Evolutionary conservation across 2,888 invertebrate genomes (phyloP).

Genomic region (Chrysotoxum bicinctum): DNA sequence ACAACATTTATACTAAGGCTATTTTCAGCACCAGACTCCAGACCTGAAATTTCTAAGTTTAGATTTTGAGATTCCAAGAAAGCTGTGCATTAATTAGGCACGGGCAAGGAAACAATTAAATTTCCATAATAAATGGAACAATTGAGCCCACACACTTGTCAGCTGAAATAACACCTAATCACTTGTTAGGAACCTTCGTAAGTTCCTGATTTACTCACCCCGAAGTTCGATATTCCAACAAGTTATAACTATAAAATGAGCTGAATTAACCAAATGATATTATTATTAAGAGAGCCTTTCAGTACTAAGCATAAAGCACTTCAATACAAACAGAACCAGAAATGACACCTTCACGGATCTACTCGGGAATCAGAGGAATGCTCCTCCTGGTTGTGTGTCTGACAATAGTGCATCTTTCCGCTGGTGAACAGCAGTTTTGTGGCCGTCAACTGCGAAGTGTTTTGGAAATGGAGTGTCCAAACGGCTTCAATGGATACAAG

Average conservation of each 20-base stretch:
- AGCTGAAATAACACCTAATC: conserved; percentile 40
- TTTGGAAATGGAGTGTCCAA: conserved; percentile 27
- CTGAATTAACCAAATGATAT: background rate
- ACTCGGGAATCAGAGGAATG: background rate
- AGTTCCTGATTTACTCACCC: background rate
- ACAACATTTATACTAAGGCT: too few relatives aligned
- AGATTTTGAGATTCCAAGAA: too few relatives aligned
- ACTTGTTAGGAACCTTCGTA: background rate
- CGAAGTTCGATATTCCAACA: background rate
- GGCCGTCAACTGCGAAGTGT: background rate
- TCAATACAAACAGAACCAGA: too few relatives aligned
- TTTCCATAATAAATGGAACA: conserved; percentile 7
- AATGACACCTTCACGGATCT: background rate
- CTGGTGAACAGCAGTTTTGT: conserved; percentile 20
- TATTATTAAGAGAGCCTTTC: background rate
- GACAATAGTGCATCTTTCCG: conserved; percentile 3
- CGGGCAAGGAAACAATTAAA: conserved; percentile 30
- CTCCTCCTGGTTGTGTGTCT: background rate
- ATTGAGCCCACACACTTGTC: conserved; percentile 56
- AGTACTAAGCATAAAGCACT: too few relatives aligned
- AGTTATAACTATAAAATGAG: background rate
- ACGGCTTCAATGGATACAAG: conserved; percentile 22
- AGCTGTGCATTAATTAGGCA: background rate
- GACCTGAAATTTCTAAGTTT: too few relatives aligned
- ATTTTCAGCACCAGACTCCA: too few relatives aligned